These are phyloP conservation scores for Willowsia nigromaculata DNA, from an alignment of 2,888 invertebrate genomes.

Conservation along the genomic window DNA sequence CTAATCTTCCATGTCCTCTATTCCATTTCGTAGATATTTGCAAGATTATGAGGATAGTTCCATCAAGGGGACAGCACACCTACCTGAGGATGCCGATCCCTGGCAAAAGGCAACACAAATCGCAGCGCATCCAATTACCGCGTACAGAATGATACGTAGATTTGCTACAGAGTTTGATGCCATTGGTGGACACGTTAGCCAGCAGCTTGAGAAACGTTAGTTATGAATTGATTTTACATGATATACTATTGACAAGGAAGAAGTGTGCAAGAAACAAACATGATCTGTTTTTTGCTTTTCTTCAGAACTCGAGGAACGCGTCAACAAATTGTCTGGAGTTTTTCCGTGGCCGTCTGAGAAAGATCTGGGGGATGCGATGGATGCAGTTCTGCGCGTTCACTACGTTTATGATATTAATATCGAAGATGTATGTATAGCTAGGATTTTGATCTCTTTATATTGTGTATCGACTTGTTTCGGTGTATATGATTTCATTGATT, in stretches of 20 bases:
- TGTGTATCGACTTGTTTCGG: not conserved
- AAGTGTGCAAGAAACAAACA: not conserved
- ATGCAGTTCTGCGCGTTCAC: constrained; percentile 77
- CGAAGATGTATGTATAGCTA: constrained; percentile 59
- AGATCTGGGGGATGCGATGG: constrained; percentile 77
- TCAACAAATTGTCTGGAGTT: constrained; percentile 72
- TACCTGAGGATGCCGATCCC: constrained; percentile 68
- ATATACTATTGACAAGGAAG: not conserved
- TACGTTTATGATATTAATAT: constrained; percentile 77
- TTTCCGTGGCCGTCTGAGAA: constrained; percentile 76
- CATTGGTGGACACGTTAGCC: constrained; percentile 69
- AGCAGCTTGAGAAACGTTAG: constrained; percentile 73
- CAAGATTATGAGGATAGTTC: constrained; percentile 77
- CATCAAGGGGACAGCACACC: constrained; percentile 60
- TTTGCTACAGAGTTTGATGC: constrained; percentile 74
- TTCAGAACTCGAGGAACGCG: constrained; percentile 74
- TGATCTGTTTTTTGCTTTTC: not conserved
- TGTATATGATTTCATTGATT: not conserved
- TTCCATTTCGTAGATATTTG: constrained; percentile 68
- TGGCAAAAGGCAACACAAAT: constrained; percentile 73
- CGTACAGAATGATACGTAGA: constrained; percentile 72
- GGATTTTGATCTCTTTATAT: too few relatives aligned
- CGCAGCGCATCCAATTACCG: constrained; percentile 71
- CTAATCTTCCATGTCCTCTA: not conserved
- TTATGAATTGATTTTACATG: not conserved